These are phyloP conservation scores for Tachypleus tridentatus DNA, from an alignment of 1,140 invertebrate species.

Conservation along the genomic window DNA sequence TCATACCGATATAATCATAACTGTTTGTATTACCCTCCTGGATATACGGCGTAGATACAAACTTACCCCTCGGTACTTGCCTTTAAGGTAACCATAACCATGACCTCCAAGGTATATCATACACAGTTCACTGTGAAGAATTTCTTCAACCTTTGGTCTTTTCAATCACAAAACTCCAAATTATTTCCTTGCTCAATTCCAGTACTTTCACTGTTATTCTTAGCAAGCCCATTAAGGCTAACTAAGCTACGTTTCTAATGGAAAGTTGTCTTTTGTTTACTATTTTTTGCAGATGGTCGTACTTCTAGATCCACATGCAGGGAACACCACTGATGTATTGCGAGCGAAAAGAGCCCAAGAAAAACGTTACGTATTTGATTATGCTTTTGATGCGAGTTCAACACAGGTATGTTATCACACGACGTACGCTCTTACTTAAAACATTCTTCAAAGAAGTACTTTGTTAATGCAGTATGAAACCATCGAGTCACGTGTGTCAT, in stretches of 20 bases:
- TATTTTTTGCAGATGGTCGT: conserved; percentile 45
- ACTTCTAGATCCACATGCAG: conserved; percentile 46
- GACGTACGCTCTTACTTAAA: no score
- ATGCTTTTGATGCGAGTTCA: conserved; percentile 52
- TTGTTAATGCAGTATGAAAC: no score
- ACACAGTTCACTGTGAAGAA: background rate
- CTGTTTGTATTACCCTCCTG: no score
- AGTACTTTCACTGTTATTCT: background rate
- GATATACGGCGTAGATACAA: no score
- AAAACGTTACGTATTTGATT: conserved; percentile 75
- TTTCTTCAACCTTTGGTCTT: background rate
- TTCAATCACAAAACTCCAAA: background rate
- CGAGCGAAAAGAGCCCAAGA: conserved; percentile 49
- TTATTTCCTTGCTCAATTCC: no score
- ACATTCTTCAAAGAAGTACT: no score
- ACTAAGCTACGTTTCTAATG: conserved; percentile 1
- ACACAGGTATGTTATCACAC: conserved; percentile 30
- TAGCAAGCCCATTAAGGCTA: background rate
- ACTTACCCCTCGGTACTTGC: no score
- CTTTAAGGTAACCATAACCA: background rate
- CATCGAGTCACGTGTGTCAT: no score
- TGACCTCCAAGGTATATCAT: background rate
- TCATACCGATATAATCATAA: no score
- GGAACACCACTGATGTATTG: conserved; percentile 47
- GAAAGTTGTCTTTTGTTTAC: background rate